phyloP scores from a whole-genome alignment of 2,888 invertebrate genomes.

The Orchesellides sinensis region DNA sequence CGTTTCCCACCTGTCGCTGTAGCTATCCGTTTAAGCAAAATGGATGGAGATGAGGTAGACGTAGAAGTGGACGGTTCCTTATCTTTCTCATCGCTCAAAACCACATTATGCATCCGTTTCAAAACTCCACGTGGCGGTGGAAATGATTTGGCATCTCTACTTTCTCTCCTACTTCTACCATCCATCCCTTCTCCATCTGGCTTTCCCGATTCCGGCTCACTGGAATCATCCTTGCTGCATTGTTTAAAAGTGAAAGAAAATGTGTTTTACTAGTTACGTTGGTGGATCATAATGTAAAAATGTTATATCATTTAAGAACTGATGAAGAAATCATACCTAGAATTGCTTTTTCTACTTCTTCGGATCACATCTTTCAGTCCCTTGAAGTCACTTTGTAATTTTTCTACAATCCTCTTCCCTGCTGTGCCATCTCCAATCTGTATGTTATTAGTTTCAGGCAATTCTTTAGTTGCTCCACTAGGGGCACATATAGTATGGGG shows the following conservation, averaged over 20 bases:
- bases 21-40: slow-evolving; percentile 28
- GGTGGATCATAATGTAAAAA: neutral
- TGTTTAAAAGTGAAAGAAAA: neutral
- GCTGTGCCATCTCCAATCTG: slow-evolving; percentile 79
- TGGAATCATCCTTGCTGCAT: slow-evolving; percentile 74
- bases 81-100: slow-evolving; percentile 78
- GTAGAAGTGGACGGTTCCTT: slow-evolving; percentile 69
- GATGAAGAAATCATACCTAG: slow-evolving; percentile 70
- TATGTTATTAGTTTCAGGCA: neutral
- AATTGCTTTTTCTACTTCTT: slow-evolving; percentile 78
- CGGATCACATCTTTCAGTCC: slow-evolving; percentile 82
- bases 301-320: neutral
- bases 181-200: slow-evolving; percentile 49
- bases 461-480: slow-evolving; percentile 25
- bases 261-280: neutral
- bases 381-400: slow-evolving; percentile 90
- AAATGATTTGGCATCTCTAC: slow-evolving; percentile 29
- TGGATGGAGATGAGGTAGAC: slow-evolving; percentile 67
- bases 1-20: slow-evolving; percentile 51
- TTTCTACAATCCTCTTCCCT: slow-evolving; percentile 88
- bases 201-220: slow-evolving; percentile 72
- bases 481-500: slow-evolving; percentile 75
- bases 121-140: slow-evolving; percentile 80
- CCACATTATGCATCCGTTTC: slow-evolving; percentile 86
- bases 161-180: slow-evolving; percentile 36